These are phyloP conservation scores for Tortrix viridana DNA, from an alignment of 2,888 invertebrate species.

Conservation along the genomic window DNA sequence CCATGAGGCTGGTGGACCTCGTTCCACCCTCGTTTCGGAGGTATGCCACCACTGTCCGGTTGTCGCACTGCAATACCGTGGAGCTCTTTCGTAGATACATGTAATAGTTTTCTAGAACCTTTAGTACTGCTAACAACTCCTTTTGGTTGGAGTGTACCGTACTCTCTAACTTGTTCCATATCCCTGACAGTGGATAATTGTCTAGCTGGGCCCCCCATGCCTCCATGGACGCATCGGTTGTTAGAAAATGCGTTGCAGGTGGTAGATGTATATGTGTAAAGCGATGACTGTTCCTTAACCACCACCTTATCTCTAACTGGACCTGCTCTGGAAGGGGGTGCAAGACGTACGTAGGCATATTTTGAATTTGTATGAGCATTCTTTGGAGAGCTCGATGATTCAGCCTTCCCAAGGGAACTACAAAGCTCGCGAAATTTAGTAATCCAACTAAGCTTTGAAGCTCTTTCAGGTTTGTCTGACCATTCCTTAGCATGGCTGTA, in stretches of 20 bases:
- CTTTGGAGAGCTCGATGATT: neutral
- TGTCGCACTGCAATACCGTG: neutral
- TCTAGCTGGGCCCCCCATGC: neutral
- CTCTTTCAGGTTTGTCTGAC: neutral
- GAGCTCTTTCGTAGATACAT: neutral
- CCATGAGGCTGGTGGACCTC: neutral
- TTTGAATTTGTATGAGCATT: neutral
- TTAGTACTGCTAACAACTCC: slow-evolving; percentile 30
- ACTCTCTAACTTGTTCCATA: slow-evolving; percentile 17
- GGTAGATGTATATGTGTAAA: neutral
- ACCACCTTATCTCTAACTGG: neutral
- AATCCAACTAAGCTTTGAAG: neutral
- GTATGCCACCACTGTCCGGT: neutral
- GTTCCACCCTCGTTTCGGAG: slow-evolving; percentile 5
- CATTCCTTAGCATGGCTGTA: neutral
- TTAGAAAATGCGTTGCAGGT: neutral
- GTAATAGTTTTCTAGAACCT: neutral
- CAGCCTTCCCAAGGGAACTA: slow-evolving; percentile 1
- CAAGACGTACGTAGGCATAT: neutral
- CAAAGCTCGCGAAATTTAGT: neutral
- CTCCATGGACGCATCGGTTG: neutral
- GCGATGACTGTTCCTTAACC: neutral
- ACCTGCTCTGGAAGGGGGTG: neutral
- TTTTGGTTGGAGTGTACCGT: slow-evolving; percentile 35
- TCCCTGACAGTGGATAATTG: slow-evolving; percentile 13